phyloP scores from a whole-genome alignment of 2,113 vertebrate species.

The Serilophus lunatus region DNA sequence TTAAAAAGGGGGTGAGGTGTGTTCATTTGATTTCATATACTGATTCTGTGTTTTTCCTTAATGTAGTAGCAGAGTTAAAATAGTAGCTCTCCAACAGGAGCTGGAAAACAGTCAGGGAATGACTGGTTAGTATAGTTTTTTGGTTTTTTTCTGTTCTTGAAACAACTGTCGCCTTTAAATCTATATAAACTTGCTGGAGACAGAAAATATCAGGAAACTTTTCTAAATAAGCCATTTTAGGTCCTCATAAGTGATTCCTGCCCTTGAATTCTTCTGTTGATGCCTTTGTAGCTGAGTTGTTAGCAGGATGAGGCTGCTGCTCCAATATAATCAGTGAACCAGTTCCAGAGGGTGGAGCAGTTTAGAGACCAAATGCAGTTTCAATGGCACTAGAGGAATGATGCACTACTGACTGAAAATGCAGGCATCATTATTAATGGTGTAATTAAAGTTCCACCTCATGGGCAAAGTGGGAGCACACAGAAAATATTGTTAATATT shows the following conservation, averaged over 20 bases:
- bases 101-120: background rate
- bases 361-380: constrained; percentile 56
- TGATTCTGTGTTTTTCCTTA: constrained; percentile 19
- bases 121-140: background rate
- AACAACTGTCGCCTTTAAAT: background rate
- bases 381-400: constrained; percentile 57
- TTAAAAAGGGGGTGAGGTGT: background rate
- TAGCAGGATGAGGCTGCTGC: constrained; percentile 14
- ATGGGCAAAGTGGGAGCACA: constrained; percentile 38
- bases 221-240: background rate
- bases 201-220: background rate
- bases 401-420: constrained; percentile 27
- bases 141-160: background rate
- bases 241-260: background rate
- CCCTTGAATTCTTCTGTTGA: constrained; percentile 10
- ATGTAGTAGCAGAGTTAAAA: background rate
- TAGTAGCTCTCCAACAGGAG: background rate
- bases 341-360: constrained; percentile 59
- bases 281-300: background rate
- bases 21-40: background rate
- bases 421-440: constrained; percentile 65
- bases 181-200: background rate
- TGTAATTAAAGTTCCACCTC: constrained; percentile 69
- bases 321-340: constrained; percentile 29
- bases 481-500: constrained; percentile 59